Evolutionary conservation across 2,888 invertebrate species (phyloP), one percentile per base, ranked within the genome.

Genomic region (Pelosia muscerda): DNA sequence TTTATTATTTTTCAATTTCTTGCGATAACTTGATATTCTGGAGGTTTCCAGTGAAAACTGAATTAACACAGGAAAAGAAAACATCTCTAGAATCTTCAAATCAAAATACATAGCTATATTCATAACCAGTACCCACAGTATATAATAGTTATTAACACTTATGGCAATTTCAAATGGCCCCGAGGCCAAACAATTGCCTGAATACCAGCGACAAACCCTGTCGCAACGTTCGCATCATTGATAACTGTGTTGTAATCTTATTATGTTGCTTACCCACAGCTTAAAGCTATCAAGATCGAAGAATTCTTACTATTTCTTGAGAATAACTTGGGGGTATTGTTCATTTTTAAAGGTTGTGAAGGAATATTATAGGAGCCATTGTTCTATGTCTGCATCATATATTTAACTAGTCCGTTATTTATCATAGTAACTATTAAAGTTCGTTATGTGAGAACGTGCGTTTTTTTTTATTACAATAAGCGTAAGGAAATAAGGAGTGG

Each of bases 171-270:
- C 22, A 54, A 68, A 74, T 61, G 70, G 69, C 71, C 69, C 71
- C 75, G 81, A 79, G 81, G 79, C 74, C 74, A 75, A 53, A 73
- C 78, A 83, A 79, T 81, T 81, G 75, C 68, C 49, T 61, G 66
- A 70, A 64, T 64, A 65, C 80, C 83, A 76, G 78, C 81, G 71
- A 79, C 76, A 76, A 85, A 65, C 69, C 72, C 68, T 79, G 76
- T 78, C 70, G 76, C 74, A 91, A 90, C 80, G 73, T 89, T 92
- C 92, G 86, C 92, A 90, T 90, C 90, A 90, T 87, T 92, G 89
- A 90, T 88, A 89, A 90, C 86, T 83, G 89, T 93, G 88, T 91
- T 85, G 92, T 88, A 92, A 93, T 86, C 81, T 87, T 85, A 92
- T 92, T 92, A 91, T 91, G 85, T 86, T 87, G 84, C 86, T 88